Base-by-base conservation (phyloP, 2,888 invertebrate genomes). In the Caenorhabditis imperialis region DNA sequence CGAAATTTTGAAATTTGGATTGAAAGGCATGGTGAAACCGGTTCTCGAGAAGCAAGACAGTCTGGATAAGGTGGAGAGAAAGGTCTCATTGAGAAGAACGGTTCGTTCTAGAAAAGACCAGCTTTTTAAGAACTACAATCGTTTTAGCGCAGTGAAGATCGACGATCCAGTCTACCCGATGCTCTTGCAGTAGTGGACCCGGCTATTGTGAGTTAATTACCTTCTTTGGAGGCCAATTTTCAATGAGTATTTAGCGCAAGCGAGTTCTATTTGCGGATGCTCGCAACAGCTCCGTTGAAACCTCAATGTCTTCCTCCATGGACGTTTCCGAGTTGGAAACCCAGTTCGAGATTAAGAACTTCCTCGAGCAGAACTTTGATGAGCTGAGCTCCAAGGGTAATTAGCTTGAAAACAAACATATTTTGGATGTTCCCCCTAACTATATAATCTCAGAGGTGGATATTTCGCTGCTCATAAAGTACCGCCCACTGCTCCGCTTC, bases 401-500 rank as follows among this genome's bases (percentile, higher is more conserved):
- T 18, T n/a, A 42, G 22, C 53, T n/a, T 14, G 18, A n/a, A 37
- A 27, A 18, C 5, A 22, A 16, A 7, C 40, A 5, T 7, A 27
- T 6, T 22, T 35, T 37, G 27, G 20, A 33, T 23, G 10, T 10
- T 30, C 10, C 10, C 10, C 6, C 30, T 7, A 30, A 30, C 6
- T 10, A 7, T 6, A 35, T 18, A 38, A 37, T 74, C 44, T 33
- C 63, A 67, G 78, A 74, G 23, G 72, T 81, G 2, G 81, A 77
- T 51, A 78, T 78, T 40, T 65, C 51, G 8, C 47, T 77, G 38
- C 71, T 81, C 7, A 76, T 72, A 10, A 77, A 76, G 44, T 83
- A 85, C 70, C 80, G 83, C 3, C 77, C 79, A 5, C 77, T 84
- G 14, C 74, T 85, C 1, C 78, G 82, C 8, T 81, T 85, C 55